Evolutionary conservation across 2,113 vertebrate genomes (phyloP).

Genomic region (Catharus minimus): DNA sequence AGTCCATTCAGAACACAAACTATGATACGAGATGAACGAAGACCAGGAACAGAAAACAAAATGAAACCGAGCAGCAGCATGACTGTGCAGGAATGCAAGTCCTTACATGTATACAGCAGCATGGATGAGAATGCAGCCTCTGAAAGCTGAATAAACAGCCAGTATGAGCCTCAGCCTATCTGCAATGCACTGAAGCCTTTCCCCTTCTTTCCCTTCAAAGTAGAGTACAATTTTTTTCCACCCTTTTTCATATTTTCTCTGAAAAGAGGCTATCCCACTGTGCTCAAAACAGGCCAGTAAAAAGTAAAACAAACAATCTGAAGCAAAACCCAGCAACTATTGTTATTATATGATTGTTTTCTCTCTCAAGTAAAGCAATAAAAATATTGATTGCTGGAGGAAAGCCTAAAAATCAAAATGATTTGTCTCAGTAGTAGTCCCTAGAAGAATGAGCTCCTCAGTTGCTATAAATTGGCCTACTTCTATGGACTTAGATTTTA

Average conservation of each 20-base stretch:
- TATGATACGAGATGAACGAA: background rate
- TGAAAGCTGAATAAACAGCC: conserved; percentile 10
- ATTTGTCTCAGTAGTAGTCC: conserved; percentile 49
- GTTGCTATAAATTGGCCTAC: conserved; percentile 25
- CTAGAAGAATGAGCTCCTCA: conserved; percentile 34
- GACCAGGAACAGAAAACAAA: background rate
- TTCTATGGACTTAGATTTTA: conserved; percentile 25
- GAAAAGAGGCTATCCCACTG: background rate
- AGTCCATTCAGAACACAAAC: background rate
- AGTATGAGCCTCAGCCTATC: background rate
- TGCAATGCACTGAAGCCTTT: background rate
- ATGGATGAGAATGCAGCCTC: background rate
- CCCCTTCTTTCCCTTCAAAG: background rate
- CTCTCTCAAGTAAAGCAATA: conserved; percentile 41
- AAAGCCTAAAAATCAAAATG: conserved; percentile 54
- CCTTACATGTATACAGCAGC: background rate
- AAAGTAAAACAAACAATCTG: conserved; percentile 24
- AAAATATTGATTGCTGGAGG: conserved; percentile 45
- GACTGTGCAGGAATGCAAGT: background rate
- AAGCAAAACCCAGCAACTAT: background rate
- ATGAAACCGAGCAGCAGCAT: background rate
- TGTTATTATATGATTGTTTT: conserved; percentile 32
- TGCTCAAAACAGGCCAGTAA: background rate
- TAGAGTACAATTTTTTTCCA: background rate
- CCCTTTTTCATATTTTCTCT: background rate